These are phyloP conservation scores for Diaperis boleti DNA, from an alignment of 2,888 invertebrate species.

Conservation along the genomic window DNA sequence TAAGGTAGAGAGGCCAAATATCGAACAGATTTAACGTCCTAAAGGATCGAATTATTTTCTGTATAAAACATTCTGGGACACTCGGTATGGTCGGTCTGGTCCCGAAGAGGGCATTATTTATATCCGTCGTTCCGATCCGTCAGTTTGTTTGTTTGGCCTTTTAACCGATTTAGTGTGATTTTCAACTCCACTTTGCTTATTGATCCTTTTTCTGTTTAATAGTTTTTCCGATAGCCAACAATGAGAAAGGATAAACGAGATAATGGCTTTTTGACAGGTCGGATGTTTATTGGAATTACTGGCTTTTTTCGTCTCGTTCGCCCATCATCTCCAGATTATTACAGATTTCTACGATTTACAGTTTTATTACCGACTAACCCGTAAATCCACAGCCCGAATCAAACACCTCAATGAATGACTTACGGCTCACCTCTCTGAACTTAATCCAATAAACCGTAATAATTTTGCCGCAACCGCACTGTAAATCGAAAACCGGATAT, in stretches of 20 bases:
- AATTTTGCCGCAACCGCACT: background rate
- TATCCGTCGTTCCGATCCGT: conserved; percentile 34
- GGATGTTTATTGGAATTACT: conserved; percentile 32
- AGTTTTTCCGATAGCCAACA: conserved; percentile 31
- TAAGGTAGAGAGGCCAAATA: no score
- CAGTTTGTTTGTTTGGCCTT: conserved; percentile 32
- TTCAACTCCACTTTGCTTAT: conserved; percentile 34
- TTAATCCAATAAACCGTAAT: background rate
- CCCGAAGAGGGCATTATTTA: conserved; percentile 39
- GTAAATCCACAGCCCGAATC: conserved; percentile 4
- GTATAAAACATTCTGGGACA: no score
- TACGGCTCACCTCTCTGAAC: background rate
- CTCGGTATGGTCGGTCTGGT: no score
- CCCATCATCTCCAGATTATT: conserved; percentile 24
- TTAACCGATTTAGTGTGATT: conserved; percentile 30
- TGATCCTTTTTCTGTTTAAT: conserved; percentile 39
- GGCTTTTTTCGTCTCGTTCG: conserved; percentile 5
- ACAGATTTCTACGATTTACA: conserved; percentile 22
- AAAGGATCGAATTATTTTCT: no score
- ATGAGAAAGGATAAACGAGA: conserved; percentile 35
- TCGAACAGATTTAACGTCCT: no score
- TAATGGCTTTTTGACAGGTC: conserved; percentile 31
- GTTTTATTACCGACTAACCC: conserved; percentile 24
- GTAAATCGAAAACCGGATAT: background rate
- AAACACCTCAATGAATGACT: conserved; percentile 1